phyloP scores from a whole-genome alignment of 2,797 vertebrate genomes.

The Halcyon chelicuti region DNA sequence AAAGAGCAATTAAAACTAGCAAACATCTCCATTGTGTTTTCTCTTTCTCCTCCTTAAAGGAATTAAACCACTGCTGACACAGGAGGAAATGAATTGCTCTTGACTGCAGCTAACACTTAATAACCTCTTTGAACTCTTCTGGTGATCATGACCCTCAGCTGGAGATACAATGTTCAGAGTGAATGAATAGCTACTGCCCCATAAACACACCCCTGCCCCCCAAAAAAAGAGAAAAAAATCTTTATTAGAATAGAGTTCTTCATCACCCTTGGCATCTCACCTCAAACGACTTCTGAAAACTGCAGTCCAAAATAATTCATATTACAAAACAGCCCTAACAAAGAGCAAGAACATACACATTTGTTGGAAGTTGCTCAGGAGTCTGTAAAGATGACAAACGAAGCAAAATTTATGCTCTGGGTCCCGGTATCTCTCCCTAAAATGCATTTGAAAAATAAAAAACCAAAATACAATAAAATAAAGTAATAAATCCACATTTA shows the following conservation, averaged over 20 bases:
- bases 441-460: constrained; percentile 54
- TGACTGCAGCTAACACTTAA: background rate
- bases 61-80: background rate
- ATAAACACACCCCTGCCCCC: background rate
- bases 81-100: background rate
- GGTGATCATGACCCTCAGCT: background rate
- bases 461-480: background rate
- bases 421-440: constrained; percentile 11
- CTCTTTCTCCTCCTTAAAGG: background rate
- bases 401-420: constrained; percentile 8
- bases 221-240: background rate
- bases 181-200: background rate
- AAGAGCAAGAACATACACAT: background rate
- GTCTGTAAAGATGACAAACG: constrained; percentile 6
- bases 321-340: background rate
- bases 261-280: background rate
- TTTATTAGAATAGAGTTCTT: background rate
- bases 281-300: background rate
- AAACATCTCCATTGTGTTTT: background rate
- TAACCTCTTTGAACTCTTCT: background rate
- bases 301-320: background rate
- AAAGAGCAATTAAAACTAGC: background rate
- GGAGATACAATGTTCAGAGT: background rate
- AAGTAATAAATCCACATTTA: constrained; percentile 7
- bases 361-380: background rate